Evolutionary conservation across 1,140 invertebrate species (phyloP).

Genomic region (Berghia stephanieae): DNA sequence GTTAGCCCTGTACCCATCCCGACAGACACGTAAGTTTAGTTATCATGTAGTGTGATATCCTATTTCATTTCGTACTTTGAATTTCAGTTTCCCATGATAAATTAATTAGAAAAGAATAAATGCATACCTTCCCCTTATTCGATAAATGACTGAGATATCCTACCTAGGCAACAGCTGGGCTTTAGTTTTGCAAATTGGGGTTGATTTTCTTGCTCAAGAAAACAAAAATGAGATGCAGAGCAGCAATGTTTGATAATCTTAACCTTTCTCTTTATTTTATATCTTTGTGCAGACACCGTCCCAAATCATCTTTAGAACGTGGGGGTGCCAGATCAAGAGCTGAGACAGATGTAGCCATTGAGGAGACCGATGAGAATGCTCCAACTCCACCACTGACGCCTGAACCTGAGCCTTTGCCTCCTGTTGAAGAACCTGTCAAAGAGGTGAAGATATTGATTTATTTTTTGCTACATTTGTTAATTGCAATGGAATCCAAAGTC

Average conservation of each 20-base stretch:
- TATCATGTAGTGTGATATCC: too few relatives aligned
- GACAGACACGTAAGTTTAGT: conserved; percentile 59
- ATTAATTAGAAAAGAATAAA: too few relatives aligned
- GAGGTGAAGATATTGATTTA: conserved; percentile 37
- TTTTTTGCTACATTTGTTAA: neutral
- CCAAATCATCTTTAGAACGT: conserved; percentile 56
- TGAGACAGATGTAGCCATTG: conserved; percentile 49
- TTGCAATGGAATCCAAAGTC: too few relatives aligned
- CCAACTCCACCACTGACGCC: conserved; percentile 43
- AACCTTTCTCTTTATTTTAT: neutral
- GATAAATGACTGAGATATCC: too few relatives aligned
- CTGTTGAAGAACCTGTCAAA: conserved; percentile 32
- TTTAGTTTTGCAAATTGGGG: too few relatives aligned
- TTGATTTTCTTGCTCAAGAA: too few relatives aligned
- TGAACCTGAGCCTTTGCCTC: conserved; percentile 5
- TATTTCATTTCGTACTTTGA: too few relatives aligned
- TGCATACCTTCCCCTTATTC: too few relatives aligned
- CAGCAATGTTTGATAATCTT: neutral
- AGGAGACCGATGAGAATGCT: conserved; percentile 64
- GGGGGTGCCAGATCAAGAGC: conserved; percentile 54
- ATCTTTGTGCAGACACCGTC: conserved; percentile 49
- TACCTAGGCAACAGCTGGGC: too few relatives aligned
- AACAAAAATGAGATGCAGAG: neutral
- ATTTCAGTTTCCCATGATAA: too few relatives aligned
- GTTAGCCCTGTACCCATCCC: conserved; percentile 63